These are phyloP conservation scores for Diplosoma virens DNA, from an alignment of 23 tunicate genomes.

Conservation along the genomic window DNA sequence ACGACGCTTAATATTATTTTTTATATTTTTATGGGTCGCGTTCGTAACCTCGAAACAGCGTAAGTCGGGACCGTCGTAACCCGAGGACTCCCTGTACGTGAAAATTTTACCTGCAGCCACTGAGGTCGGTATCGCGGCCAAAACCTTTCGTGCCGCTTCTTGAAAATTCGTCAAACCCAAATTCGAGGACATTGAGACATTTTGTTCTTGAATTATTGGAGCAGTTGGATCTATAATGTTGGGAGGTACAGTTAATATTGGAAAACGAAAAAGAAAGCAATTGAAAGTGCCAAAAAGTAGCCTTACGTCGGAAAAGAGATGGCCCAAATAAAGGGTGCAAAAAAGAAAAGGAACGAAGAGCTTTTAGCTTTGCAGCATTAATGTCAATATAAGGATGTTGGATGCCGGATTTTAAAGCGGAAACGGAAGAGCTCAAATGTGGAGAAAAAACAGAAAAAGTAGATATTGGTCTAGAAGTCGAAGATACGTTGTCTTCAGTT, in stretches of 20 bases:
- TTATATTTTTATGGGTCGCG: too few species aligned
- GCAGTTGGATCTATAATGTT: neutral
- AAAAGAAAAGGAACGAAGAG: conserved; percentile 1
- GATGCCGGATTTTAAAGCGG: neutral
- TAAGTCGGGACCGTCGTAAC: too few species aligned
- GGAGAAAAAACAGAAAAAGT: conserved; percentile 15
- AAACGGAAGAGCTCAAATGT: neutral
- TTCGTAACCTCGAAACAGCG: too few species aligned
- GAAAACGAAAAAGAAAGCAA: too few species aligned
- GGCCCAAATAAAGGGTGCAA: neutral
- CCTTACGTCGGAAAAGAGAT: conserved; percentile 17
- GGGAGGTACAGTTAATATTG: too few species aligned
- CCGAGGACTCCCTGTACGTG: too few species aligned
- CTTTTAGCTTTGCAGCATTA: neutral
- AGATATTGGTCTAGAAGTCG: neutral
- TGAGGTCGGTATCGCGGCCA: conserved; percentile 39
- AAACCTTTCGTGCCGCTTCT: conserved; percentile 57
- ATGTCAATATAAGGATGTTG: neutral
- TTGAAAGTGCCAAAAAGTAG: neutral
- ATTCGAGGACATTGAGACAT: neutral
- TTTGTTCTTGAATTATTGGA: too few species aligned
- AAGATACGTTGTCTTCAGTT: neutral
- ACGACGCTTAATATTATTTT: too few species aligned
- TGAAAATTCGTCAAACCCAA: conserved; percentile 26
- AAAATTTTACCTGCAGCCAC: conserved; percentile 54